These are phyloP conservation scores for Macrotis lagotis DNA, from an alignment of 2,113 vertebrate species.

Conservation along the genomic window DNA sequence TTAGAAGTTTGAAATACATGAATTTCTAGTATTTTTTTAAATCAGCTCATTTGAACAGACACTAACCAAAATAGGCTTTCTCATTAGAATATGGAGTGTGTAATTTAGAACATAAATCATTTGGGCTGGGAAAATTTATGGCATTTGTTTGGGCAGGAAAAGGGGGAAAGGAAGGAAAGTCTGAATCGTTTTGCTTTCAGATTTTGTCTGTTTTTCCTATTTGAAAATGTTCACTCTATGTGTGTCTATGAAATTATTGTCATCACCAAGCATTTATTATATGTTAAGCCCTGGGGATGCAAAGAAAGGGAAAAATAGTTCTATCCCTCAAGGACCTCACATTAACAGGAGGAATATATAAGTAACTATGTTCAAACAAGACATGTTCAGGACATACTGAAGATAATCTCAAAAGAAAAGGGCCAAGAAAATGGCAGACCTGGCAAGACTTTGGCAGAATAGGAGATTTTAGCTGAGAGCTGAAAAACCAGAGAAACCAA, in stretches of 20 bases:
- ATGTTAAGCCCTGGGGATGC: no score
- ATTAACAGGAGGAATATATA: not conserved
- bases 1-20: constrained; percentile 36
- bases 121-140: not conserved
- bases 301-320: no score
- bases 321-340: not conserved
- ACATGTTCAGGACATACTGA: not conserved
- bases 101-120: not conserved
- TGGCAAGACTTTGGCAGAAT: not conserved
- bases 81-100: not conserved
- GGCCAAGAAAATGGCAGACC: not conserved
- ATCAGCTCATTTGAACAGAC: not conserved
- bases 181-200: not conserved
- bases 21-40: not conserved
- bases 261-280: not conserved
- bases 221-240: not conserved
- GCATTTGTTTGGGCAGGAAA: not conserved
- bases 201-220: not conserved
- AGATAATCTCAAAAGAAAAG: not conserved
- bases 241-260: not conserved
- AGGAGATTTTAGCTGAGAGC: not conserved
- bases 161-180: not conserved
- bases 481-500: no score
- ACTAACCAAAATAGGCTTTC: not conserved
- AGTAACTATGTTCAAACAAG: not conserved